Base-by-base conservation (phyloP, 2,797 vertebrate species). In the Tympanoctomys barrerae region DNA sequence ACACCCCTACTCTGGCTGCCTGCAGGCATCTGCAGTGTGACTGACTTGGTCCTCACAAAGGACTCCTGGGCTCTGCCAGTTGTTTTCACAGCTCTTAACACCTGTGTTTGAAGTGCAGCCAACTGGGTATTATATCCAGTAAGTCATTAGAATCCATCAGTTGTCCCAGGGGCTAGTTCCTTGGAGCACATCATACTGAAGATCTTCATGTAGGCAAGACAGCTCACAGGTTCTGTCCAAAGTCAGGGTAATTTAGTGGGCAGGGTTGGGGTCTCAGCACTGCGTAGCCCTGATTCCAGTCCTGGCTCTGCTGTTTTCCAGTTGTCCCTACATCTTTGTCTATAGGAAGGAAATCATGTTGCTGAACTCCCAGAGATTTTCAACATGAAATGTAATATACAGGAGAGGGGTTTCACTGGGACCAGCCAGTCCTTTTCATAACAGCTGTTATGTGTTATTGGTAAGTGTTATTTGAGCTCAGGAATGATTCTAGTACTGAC, bases 71-170 rank as follows among this genome's bases (percentile, higher is more conserved):
- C 61, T n/a, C 36, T 84, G 82, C 83, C n/a, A 78, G 49, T 89
- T 83, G 81, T 71, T 77, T 64, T 52, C 77, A 92, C 80, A 68
- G 36, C 24, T 33, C 64, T 87, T 0, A 21, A 87, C 87, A 62
- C 86, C 91, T 57, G 21, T 86, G 21, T 91, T 94, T 96, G 79
- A 71, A 87, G 85, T 92, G 54, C n/a, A 82, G 61, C 5, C 52
- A 71, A 73, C 71, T 46, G 77, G 46, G 80, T 78, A 26, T 89
- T 71, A 31, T 71, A 31, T 77, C 61, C 70, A 93, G 33, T 86
- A 46, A 95, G 89, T 62, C 95, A 94, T 79, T 95, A 95, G 75
- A 78, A 90, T 59, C 80, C 68, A 46, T 80, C 73, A 87, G 68
- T 26, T 42, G 24, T 46, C 64, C 79, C 1, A 5, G 42, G 10